Percentiles rank a stretch among this genome's conserved stretches.
Conservation (phyloP, 2,113 vertebrate genomes). For the Vidua macroura region DNA sequence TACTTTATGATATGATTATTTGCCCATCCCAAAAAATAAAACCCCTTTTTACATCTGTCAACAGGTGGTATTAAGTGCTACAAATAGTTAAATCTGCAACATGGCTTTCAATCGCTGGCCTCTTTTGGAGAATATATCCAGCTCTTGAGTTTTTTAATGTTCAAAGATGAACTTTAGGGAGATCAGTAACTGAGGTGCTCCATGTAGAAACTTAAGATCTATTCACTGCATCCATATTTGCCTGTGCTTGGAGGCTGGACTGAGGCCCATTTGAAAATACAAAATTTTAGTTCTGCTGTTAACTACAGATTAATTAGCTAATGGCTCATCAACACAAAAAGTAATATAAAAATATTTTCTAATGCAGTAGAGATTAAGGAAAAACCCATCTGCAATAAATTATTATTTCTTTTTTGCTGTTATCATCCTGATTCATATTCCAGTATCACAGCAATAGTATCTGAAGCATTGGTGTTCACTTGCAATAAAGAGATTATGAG, state of each 20-base stretch:
- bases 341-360: neutral
- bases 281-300: neutral
- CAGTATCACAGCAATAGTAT: neutral
- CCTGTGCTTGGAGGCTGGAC: neutral
- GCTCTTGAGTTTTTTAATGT: neutral
- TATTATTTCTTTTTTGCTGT: neutral
- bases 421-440: neutral
- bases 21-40: neutral
- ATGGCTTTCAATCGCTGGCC: neutral
- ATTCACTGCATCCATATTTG: neutral
- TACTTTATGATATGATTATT: neutral
- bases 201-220: neutral
- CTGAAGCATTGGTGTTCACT: neutral
- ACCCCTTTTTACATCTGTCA: neutral
- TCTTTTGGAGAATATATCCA: neutral
- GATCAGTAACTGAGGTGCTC: neutral
- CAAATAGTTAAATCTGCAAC: neutral
- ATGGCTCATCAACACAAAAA: neutral
- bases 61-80: neutral
- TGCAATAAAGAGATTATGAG: slow-evolving; percentile 7
- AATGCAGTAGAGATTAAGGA: neutral
- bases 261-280: neutral
- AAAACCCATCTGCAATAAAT: neutral
- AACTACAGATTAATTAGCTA: neutral
- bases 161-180: neutral